Percentiles rank a stretch among this genome's conserved stretches.
Evolutionary conservation across 2,888 invertebrate species (phyloP).

Genomic region (Dicycla oo): DNA sequence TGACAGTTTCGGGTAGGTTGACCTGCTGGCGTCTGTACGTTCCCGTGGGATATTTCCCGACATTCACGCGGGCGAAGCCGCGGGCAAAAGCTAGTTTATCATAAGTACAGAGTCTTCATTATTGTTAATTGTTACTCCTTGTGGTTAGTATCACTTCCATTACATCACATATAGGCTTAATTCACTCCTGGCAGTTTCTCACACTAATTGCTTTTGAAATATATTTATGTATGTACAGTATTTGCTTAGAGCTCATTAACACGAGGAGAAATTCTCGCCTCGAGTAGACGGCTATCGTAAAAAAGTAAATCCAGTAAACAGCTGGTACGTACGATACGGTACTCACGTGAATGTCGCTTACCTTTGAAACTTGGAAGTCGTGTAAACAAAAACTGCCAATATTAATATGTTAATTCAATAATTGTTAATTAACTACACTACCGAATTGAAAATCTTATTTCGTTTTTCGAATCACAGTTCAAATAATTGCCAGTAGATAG

Average conservation of each 20-base stretch:
- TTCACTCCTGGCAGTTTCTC: conserved; percentile 5
- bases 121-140: conserved; percentile 13
- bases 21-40: too few relatives aligned
- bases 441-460: too few relatives aligned
- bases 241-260: background rate
- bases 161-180: conserved; percentile 13
- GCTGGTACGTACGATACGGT: background rate
- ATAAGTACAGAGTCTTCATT: conserved; percentile 12
- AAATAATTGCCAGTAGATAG: background rate
- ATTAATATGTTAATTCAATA: too few relatives aligned
- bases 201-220: conserved; percentile 35
- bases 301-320: background rate
- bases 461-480: background rate
- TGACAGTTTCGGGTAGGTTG: too few relatives aligned
- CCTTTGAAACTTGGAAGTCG: background rate
- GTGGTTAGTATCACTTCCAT: conserved; percentile 30
- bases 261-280: background rate
- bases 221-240: background rate
- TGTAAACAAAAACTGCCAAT: background rate
- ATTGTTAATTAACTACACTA: too few relatives aligned
- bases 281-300: background rate
- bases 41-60: too few relatives aligned
- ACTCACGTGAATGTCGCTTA: background rate
- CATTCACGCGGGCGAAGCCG: too few relatives aligned
- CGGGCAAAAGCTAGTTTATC: too few relatives aligned